Base-by-base conservation (phyloP, 2,797 vertebrate species). In the Malurus leucopterus region DNA sequence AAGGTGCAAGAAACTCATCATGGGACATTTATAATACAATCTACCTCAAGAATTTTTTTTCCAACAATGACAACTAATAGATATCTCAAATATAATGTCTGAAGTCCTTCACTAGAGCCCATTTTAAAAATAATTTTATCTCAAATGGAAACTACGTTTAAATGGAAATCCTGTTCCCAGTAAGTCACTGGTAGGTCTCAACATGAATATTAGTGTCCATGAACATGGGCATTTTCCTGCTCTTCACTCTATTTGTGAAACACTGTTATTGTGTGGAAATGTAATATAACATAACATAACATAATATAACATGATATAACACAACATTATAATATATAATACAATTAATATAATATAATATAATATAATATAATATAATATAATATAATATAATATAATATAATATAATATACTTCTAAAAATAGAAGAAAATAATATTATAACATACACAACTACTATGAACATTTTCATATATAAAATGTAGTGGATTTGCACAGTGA, bases 61-160 rank as follows among this genome's bases (percentile, higher is more conserved):
- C 41, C 80, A 23, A 62, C 1, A 1, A 19, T 24, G 12, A 40
- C 10, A 71, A 50, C 36, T 24, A 40, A 47, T 19, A 55, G 23
- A 7, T 43, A 40, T 24, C 32, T 72, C 51, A 65, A 63, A 75
- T 38, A 9, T 15, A 26, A 84, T 1, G 4, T 10, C 20, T 65
- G 59, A 78, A 75, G 51, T 41, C 58, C 30, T 50, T 61, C 50
- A 8, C 29, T 54, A 49, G 7, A 74, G 22, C 18, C 59, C 5
- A 22, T 69, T 74, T 83, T 47, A 0, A 32, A 83, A 81, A 21
- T 26, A 30, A 63, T 73, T 73, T 13, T 29, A 18, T 63, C 44
- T 85, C 65, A 53, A 71, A 61, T 13, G 1, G 0, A 29, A 74
- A 34, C 12, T 22, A 1, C 0, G 0, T 57, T 71, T 54, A 76